phyloP scores from a whole-genome alignment of 2,888 invertebrate genomes.

The Meta bourneti region DNA sequence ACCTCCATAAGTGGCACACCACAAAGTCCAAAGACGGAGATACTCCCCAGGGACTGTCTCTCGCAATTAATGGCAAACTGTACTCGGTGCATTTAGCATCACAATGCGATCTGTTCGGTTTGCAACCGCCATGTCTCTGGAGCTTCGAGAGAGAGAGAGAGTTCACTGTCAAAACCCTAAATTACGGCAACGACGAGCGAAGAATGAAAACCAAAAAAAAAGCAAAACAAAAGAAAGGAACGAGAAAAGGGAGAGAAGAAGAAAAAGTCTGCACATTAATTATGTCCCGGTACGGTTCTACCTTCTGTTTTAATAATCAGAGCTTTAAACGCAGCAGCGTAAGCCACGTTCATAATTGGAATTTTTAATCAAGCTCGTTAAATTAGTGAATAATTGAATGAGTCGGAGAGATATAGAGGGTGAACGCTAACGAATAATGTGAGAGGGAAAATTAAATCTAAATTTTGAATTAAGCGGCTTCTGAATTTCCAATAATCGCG shows the following conservation, averaged over 20 bases:
- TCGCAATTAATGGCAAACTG: neutral
- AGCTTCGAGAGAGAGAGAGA: neutral
- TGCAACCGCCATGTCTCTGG: neutral
- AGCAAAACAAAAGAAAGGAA: conserved; percentile 29
- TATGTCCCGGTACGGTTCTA: conserved; percentile 72
- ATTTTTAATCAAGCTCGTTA: conserved; percentile 77
- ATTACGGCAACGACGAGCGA: conserved; percentile 36
- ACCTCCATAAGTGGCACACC: too few relatives aligned
- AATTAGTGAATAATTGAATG: conserved; percentile 77
- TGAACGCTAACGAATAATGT: conserved; percentile 75
- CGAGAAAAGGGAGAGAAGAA: conserved; percentile 1
- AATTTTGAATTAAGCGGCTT: conserved; percentile 77
- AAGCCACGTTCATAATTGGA: conserved; percentile 76
- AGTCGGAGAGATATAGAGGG: conserved; percentile 72
- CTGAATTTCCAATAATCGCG: conserved; percentile 77
- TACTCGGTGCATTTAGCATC: neutral
- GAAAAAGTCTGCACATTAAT: conserved; percentile 73
- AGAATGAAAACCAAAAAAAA: conserved; percentile 28
- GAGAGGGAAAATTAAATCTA: conserved; percentile 77
- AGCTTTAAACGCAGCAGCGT: conserved; percentile 75
- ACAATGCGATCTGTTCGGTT: neutral
- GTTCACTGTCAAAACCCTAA: conserved; percentile 35
- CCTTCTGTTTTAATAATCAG: conserved; percentile 77
- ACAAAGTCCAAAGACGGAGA: neutral
- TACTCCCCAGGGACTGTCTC: neutral